Base-by-base conservation (phyloP, 1,140 invertebrate species). In the Dinothrombium tinctorium region DNA sequence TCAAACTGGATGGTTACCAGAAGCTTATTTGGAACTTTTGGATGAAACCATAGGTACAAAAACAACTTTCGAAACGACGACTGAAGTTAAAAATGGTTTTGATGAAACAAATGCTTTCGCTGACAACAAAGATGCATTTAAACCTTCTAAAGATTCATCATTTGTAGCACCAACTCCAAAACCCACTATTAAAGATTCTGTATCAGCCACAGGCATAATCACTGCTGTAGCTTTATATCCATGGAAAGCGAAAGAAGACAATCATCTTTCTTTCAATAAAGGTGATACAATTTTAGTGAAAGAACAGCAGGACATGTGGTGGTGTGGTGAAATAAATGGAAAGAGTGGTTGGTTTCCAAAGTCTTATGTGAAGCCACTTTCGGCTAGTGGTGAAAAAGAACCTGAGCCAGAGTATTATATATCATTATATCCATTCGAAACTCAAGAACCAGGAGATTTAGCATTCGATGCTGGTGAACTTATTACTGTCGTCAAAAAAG, bases 1-100 rank as follows among this genome's bases (percentile, higher is more conserved):
- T 17, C 70, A 76, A 46, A 75, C 72, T 5, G 89, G 90, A n/a
- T 95, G 87, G 83, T 96, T 96, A 62, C 90, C 92, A 3, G 82
- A 92, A 59, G 81, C 82, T 4, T 96, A 95, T 58, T 86, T 87
- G 11, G 81, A 92, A 54, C 69, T 71, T 22, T 57, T 84, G n/a
- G 56, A 58, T 40, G 50, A 50, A 33, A 46, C 53, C 12, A 44
- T 40, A 50, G 32, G 26, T 22, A 37, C 6, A 12, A 32, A 26
- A 23, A n/a, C 14, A n/a, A 23, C 42, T 44, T 8, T 43, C 38
- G 38, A n/a, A 35, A 7, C 33, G 8, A 8, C 12, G 15, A 19
- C 6, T 21, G 15, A 39, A 4, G 4, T 20, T 9, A 20, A 23
- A 24, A 6, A n/a, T n/a, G 4, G 2, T 12, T 9, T 37, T 9